These are phyloP conservation scores for Pyrrhosoma nymphula DNA, from an alignment of 2,888 invertebrate species.

Conservation along the genomic window DNA sequence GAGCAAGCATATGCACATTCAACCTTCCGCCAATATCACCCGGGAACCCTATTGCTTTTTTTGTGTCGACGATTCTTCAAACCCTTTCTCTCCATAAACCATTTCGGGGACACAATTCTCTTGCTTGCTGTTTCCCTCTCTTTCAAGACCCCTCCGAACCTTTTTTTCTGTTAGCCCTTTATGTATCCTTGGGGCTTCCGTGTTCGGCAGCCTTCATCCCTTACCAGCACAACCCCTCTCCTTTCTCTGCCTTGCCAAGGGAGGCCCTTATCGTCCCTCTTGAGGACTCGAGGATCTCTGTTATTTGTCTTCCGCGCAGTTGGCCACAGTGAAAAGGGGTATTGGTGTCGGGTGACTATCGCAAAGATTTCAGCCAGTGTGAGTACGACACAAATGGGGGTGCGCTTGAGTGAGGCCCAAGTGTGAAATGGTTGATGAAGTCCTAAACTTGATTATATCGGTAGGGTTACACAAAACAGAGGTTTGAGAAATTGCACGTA, in stretches of 20 bases:
- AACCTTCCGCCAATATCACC: background rate
- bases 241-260: background rate
- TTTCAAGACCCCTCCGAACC: slow-evolving; percentile 6
- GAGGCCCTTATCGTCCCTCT: background rate
- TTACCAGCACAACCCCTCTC: background rate
- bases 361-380: background rate
- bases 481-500: background rate
- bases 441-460: slow-evolving; percentile 57
- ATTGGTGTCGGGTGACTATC: slow-evolving; percentile 54
- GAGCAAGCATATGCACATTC: background rate
- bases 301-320: slow-evolving; percentile 66
- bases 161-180: background rate
- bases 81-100: background rate
- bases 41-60: slow-evolving; percentile 3
- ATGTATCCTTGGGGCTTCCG: background rate
- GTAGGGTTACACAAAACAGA: background rate
- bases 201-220: no score
- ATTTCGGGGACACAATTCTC: slow-evolving; percentile 6
- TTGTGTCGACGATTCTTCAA: background rate
- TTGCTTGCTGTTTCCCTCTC: background rate
- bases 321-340: slow-evolving; percentile 33
- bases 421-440: slow-evolving; percentile 55
- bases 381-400: background rate
- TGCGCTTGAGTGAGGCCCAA: background rate
- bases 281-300: slow-evolving; percentile 20